Conservation (phyloP, 2,113 vertebrate species). For the Poeciliopsis retropinna region DNA sequence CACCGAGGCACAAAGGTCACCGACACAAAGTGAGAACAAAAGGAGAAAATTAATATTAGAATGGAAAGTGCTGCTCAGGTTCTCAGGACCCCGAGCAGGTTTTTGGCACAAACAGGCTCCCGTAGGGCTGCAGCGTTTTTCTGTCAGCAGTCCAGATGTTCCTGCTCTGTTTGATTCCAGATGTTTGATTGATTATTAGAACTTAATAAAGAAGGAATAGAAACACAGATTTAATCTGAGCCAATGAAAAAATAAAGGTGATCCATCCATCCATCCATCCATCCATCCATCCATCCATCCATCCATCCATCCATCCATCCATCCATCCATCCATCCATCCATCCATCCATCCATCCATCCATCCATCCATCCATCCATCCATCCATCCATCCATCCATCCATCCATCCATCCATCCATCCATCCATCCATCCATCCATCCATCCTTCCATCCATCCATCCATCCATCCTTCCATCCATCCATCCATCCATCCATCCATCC, state of each 20-base stretch:
- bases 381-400: too few relatives aligned
- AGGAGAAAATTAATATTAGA: background rate
- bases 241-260: too few relatives aligned
- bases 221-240: constrained; percentile 24
- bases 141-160: background rate
- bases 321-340: background rate
- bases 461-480: too few relatives aligned
- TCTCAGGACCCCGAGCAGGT: background rate
- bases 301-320: too few relatives aligned
- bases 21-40: background rate
- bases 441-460: too few relatives aligned
- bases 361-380: too few relatives aligned
- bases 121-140: background rate
- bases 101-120: background rate
- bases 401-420: too few relatives aligned
- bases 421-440: too few relatives aligned
- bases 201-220: constrained; percentile 71
- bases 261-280: background rate
- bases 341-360: too few relatives aligned
- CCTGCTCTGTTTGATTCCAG: constrained; percentile 42
- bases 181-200: constrained; percentile 54
- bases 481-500: too few relatives aligned
- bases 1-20: background rate
- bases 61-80: background rate
- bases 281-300: background rate